Base-by-base conservation (phyloP, 2,797 vertebrate species). In the Pantherophis vulpinus region DNA sequence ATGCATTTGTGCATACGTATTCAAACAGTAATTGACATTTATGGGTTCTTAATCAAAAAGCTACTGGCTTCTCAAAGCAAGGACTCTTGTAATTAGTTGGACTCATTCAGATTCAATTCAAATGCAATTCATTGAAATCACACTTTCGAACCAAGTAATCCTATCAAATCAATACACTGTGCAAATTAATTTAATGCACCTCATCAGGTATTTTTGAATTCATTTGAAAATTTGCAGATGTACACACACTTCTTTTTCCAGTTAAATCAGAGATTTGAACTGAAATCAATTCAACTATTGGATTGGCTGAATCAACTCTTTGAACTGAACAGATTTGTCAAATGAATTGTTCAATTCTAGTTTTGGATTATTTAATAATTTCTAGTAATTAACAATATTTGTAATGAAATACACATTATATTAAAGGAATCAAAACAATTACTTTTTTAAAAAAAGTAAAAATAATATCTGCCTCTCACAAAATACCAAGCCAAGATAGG, bases 11-110 rank as follows among this genome's bases (percentile, higher is more conserved):
- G 90, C 93, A 13, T 55, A 79, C 13, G 42, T 70, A 94, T 88
- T 87, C 91, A 86, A 92, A 10, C 51, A 74, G 37, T 5, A 25
- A 93, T 51, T 88, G 94, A 93, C 94, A 56, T 90, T 95, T 92
- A 89, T 94, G 42, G 91, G 20, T 89, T 94, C 88, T 94, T 94
- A 93, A 95, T 70, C 23, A 96, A 92, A n/a, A 42, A 96, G 93
- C 94, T 95, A 87, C 95, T 95, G 93, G 18, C 91, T 93, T 96
- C 90, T 95, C 9, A 16, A 95, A 92, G 93, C 93, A 13, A 94
- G 58, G 94, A 96, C 90, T 1, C 56, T 66, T 95, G 32, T 91
- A 91, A 94, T 70, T 70, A 70, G 4, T n/a, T 70, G 63, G 63
- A n/a, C 63, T 70, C 29, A 70, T 70, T 70, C 63, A 70, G n/a